Evolutionary conservation across 1,140 invertebrate species (phyloP).

Genomic region (Formica selysi): DNA sequence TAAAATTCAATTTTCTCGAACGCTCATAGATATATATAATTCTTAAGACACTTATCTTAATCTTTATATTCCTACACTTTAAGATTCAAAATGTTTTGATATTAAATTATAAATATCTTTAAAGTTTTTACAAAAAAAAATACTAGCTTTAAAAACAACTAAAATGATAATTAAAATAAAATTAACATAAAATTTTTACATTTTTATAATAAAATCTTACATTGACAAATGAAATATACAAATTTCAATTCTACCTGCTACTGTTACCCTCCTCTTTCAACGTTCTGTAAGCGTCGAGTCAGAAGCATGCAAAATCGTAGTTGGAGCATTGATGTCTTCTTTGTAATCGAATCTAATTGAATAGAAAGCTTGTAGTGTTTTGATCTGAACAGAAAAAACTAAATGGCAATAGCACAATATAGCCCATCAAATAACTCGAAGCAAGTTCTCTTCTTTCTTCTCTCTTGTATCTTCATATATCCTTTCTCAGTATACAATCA

Average conservation of each 20-base stretch:
- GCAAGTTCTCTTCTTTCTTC: conserved; percentile 25
- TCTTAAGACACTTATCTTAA: background rate
- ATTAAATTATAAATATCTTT: conserved; percentile 16
- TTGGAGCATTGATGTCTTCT: background rate
- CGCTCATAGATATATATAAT: background rate
- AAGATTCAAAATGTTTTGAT: conserved; percentile 9
- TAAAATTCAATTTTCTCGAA: background rate
- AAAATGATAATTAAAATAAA: conserved; percentile 33
- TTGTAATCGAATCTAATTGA: conserved; percentile 24
- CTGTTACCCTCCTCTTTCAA: conserved; percentile 45
- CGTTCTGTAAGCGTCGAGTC: conserved; percentile 45
- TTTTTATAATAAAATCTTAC: background rate
- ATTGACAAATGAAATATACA: conserved; percentile 21
- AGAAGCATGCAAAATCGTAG: conserved; percentile 48
- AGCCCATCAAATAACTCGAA: conserved; percentile 60
- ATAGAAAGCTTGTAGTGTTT: conserved; percentile 19
- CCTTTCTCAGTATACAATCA: conserved; percentile 10
- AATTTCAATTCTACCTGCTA: conserved; percentile 48
- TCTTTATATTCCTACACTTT: conserved; percentile 12
- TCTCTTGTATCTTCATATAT: background rate
- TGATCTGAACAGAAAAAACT: conserved; percentile 32
- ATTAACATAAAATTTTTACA: background rate
- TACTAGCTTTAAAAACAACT: conserved; percentile 33
- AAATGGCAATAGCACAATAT: conserved; percentile 14
- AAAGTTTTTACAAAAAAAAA: background rate